Base-by-base conservation (phyloP, 53 echinoderm and acorn worm species). In the Astropecten irregularis region DNA sequence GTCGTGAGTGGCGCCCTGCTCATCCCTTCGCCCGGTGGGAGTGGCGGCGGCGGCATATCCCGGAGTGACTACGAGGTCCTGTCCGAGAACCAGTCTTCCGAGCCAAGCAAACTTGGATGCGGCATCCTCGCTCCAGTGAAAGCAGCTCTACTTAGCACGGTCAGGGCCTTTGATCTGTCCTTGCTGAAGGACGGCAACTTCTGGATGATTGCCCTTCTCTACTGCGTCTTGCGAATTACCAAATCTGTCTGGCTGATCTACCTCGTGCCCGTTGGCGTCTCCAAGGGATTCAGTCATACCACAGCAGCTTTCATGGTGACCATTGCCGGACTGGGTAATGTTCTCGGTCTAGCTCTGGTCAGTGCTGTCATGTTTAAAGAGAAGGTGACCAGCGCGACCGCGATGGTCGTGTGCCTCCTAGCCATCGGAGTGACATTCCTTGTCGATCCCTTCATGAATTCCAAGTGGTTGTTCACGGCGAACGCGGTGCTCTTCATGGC, bases 181-280 rank as follows among this genome's bases (percentile, higher is more conserved):
- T 5, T 54, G 4, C 19, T 54, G n/a, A 54, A 54, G 22, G 54
- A 54, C 3, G 6, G 16, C 54, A n/a, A n/a, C 22, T 54, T 54
- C 22, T 54, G 54, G 54, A n/a, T 54, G 54, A 21, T 54, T 16
- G 19, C 9, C 54, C 9, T n/a, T 18, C 6, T 54, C 22, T 54
- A n/a, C 54, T 4, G 6, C n/a, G 19, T n/a, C 3, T 54, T 21
- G 5, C 54, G 54, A 16, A 4, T 54, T n/a, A 11, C 22, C 8
- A 54, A 21, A 21, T 19, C 49, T 49, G 72, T 26, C 3, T 72
- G 72, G 72, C 25, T 39, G 3, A 72, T 72, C 11, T 72, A 49
- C 33, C n/a, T 47, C n/a, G 50, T 72, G 3, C 72, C 72, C 11
- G 49, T 47, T n/a, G 72, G 49, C 26, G 32, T 72, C 25, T 48